These are phyloP conservation scores for Penaeus japonicus DNA, from an alignment of 1,140 invertebrate species.

Conservation along the genomic window DNA sequence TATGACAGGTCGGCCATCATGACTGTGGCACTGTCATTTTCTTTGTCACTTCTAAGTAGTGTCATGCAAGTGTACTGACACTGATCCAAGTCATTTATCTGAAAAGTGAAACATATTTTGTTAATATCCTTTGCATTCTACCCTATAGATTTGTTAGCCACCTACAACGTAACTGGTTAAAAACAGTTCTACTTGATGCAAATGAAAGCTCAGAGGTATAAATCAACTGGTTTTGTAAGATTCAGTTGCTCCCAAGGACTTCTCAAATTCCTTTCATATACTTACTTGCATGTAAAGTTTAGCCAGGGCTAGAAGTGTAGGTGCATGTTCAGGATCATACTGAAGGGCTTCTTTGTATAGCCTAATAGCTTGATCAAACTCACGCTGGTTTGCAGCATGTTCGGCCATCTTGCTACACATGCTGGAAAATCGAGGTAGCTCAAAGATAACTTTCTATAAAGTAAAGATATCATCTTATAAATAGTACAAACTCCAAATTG, in stretches of 20 bases:
- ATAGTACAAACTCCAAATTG: constrained; percentile 22
- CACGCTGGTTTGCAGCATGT: constrained; percentile 70
- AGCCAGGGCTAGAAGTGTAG: constrained; percentile 79
- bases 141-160: neutral
- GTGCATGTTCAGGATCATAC: constrained; percentile 79
- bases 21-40: constrained; percentile 89
- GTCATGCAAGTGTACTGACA: constrained; percentile 87
- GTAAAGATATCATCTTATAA: neutral
- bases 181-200: too few species aligned
- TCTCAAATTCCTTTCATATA: constrained; percentile 9
- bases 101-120: constrained; percentile 20
- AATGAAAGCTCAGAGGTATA: too few species aligned
- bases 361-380: constrained; percentile 77
- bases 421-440: constrained; percentile 63
- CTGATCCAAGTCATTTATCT: constrained; percentile 72
- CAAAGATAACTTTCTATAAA: too few species aligned
- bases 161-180: too few species aligned
- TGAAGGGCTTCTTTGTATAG: constrained; percentile 87
- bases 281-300: constrained; percentile 84
- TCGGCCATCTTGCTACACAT: constrained; percentile 77
- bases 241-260: neutral
- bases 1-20: constrained; percentile 97
- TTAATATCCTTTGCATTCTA: neutral
- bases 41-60: constrained; percentile 82
- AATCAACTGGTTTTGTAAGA: too few species aligned